Base-by-base conservation (phyloP, 2,113 vertebrate species). In the Ailuropoda melanoleuca region DNA sequence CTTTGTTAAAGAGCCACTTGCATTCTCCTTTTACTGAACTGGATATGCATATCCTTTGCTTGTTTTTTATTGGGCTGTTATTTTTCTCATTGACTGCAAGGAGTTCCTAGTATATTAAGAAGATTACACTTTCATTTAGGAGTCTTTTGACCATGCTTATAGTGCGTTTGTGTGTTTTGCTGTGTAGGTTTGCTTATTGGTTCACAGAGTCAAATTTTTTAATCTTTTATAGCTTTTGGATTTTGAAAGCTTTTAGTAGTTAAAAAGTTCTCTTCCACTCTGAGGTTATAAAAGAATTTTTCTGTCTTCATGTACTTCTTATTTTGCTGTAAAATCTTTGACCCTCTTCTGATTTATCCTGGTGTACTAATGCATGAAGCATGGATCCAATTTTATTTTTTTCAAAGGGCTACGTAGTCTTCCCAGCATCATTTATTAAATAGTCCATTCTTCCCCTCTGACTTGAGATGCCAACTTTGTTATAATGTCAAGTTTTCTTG, bases 151-250 rank as follows among this genome's bases (percentile, higher is more conserved):
- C 34, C 86, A 46, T 95, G 8, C 14, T 60, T 81, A 12, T 62
- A 68, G 4, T 75, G 12, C 87, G 19, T 89, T 93, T 97, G 5
- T 80, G 14, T 89, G 29, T 90, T 93, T 97, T 87, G 50, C 58
- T 48, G 6, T 58, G 26, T 91, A 83, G 19, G 26, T 74, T 93
- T 93, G 19, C 34, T 94, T 83, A 34, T 78, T 93, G 68, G 13
- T 81, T 93, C 53, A 92, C 34, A 31, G 68, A 66, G 55, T 93
- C 18, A 92, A 21, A 77, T 62, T 88, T 72, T 43, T 53, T 29
- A 9, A 18, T 81, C 23, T 90, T 88, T 46, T n/a, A 55, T 70
- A 93, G 39, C 50, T 77, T 90, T 60, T 26, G 21, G 39, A 62
- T 39, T 93, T 80, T 89, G 39, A 72, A 72, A 68, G n/a, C 50